Evolutionary conservation across 2,888 invertebrate species (phyloP).

Genomic region (Lamproptera curius): DNA sequence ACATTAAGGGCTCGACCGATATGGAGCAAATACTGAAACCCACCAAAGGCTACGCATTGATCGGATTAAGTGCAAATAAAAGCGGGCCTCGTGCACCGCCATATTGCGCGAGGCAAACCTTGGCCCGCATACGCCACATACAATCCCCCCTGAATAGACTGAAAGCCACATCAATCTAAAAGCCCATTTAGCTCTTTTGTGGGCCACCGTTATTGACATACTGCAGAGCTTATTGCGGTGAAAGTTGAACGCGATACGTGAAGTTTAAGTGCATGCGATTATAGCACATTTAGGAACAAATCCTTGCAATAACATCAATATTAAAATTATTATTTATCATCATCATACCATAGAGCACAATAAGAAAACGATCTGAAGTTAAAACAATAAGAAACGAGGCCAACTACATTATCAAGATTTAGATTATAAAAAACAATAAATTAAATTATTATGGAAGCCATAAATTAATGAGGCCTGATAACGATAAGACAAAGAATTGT

Average conservation of each 20-base stretch:
- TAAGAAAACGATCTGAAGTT: neutral
- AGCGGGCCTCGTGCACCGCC: neutral
- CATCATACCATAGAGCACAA: no score
- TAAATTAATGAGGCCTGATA: conserved; percentile 15
- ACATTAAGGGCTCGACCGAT: conserved; percentile 6
- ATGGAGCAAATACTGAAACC: conserved; percentile 11
- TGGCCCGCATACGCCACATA: conserved; percentile 7
- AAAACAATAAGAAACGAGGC: neutral
- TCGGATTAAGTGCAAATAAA: conserved; percentile 9
- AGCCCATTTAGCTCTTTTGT: conserved; percentile 15
- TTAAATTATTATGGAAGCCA: neutral
- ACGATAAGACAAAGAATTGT: conserved; percentile 13
- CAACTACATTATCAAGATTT: neutral
- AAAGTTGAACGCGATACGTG: conserved; percentile 17
- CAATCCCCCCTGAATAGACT: neutral
- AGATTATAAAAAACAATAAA: no score
- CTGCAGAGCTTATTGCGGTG: conserved; percentile 16
- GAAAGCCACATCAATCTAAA: conserved; percentile 4
- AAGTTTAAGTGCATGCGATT: no score
- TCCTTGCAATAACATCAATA: no score
- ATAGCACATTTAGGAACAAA: no score
- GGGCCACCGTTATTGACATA: conserved; percentile 15
- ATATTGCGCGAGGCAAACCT: conserved; percentile 7
- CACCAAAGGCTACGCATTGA: conserved; percentile 10
- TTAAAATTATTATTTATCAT: no score